Evolutionary conservation across 2,888 invertebrate genomes (phyloP), one percentile per base, ranked within the genome.

Genomic region (Strigamia maritima): DNA sequence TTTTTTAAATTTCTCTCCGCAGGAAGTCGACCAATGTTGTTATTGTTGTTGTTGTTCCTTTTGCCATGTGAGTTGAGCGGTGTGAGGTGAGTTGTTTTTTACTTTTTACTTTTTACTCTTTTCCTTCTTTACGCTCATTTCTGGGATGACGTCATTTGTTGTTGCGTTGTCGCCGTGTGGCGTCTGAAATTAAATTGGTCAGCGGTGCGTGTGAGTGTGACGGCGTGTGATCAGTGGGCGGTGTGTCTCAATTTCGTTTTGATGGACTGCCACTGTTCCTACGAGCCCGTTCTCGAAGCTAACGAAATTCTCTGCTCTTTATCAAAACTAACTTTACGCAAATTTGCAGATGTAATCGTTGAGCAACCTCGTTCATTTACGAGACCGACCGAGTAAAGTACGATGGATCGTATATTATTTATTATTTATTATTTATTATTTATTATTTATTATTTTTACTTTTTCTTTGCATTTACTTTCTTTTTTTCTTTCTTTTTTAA

Each of bases 141-240:
- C 16, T 8, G 70, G 24, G 70, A 54, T 70, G 70, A 70, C 70
- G 70, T 70, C 70, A 70, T 70, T 28, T 70, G 70, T 70, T 70
- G 70, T 70, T 70, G 28, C 26, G 70, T 70, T 70, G 70, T 70
- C 70, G 70, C 70, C 70, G 70, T 70, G 70, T 70, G 70, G 70
- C 70, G 70, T 70, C 70, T 70, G 70, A 70, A 70, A 70, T 70
- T 70, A 70, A 70, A 70, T 70, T 70, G 70, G 70, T 70, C 70
- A 70, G 70, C 24, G 70, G 70, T 70, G 70, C 70, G 70, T 70
- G 70, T 70, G 70, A 70, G 70, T 70, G 70, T 70, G 70, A 70
- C 70, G 70, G 70, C 24, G 70, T 70, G 70, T 70, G 70, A 70
- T 70, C 70, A 70, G 70, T 70, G 70, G 70, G 70, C 70, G 70